These are phyloP conservation scores for Shinisaurus crocodilurus DNA, from an alignment of 2,113 vertebrate genomes.

Conservation along the genomic window DNA sequence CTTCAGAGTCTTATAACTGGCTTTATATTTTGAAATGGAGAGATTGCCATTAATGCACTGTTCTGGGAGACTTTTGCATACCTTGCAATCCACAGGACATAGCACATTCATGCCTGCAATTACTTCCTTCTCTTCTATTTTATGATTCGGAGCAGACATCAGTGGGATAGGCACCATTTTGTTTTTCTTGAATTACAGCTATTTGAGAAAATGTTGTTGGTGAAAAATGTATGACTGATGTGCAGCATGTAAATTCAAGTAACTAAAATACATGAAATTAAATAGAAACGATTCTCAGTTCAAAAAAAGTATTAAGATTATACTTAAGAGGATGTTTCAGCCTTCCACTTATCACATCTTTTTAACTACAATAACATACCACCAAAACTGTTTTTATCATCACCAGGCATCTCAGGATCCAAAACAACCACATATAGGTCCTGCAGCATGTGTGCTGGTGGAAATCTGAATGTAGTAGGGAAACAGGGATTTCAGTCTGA, in stretches of 20 bases:
- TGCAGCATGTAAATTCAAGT: neutral
- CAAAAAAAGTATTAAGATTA: neutral
- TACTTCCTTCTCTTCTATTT: neutral
- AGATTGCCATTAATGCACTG: neutral
- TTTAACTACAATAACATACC: too few species aligned
- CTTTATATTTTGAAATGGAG: neutral
- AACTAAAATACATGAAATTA: neutral
- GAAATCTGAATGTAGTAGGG: too few species aligned
- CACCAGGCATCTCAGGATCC: too few species aligned
- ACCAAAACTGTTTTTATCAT: too few species aligned
- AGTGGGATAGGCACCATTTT: neutral
- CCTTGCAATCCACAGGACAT: neutral
- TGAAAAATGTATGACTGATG: neutral
- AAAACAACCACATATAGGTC: too few species aligned
- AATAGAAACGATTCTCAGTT: too few species aligned
- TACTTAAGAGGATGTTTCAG: neutral
- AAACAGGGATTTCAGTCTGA: too few species aligned
- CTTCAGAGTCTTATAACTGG: neutral
- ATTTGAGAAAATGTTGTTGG: neutral
- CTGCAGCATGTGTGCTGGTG: too few species aligned
- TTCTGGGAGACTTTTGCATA: neutral
- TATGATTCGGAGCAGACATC: neutral
- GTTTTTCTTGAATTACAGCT: neutral
- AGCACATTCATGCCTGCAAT: too few species aligned
- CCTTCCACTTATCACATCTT: too few species aligned